A percentile compares a stretch with the other conserved stretches of the same genome.
Conservation (phyloP, 2,888 invertebrate genomes). For the Iphiclides podalirius region DNA sequence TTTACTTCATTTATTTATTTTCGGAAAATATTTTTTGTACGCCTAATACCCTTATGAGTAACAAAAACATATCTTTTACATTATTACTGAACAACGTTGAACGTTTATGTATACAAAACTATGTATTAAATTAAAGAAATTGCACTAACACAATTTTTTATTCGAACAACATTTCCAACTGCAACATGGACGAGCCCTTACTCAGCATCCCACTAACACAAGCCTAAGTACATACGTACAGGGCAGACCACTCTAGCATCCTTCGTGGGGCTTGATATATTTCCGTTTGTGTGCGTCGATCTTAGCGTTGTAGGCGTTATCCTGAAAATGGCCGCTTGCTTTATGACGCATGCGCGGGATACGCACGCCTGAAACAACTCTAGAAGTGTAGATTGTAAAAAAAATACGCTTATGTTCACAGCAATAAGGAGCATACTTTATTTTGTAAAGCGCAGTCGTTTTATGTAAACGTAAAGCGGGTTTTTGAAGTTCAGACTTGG, state of each 20-base stretch:
- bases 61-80: too few relatives aligned
- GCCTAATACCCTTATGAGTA: too few relatives aligned
- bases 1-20: too few relatives aligned
- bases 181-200: slow-evolving; percentile 50
- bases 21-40: too few relatives aligned
- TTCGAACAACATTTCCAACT: too few relatives aligned
- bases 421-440: slow-evolving; percentile 18
- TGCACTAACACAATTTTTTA: too few relatives aligned
- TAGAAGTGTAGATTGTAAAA: too few relatives aligned
- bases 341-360: slow-evolving; percentile 53
- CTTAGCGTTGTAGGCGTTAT: slow-evolving; percentile 46
- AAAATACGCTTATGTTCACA: slow-evolving; percentile 19
- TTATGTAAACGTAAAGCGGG: slow-evolving; percentile 47
- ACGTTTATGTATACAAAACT: too few relatives aligned
- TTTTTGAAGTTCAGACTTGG: slow-evolving; percentile 72
- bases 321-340: slow-evolving; percentile 70
- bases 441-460: slow-evolving; percentile 10
- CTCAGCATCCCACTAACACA: slow-evolving; percentile 64
- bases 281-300: slow-evolving; percentile 29
- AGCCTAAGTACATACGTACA: slow-evolving; percentile 33
- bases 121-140: too few relatives aligned
- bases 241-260: slow-evolving; percentile 33
- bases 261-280: slow-evolving; percentile 51
- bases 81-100: too few relatives aligned
- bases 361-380: too few relatives aligned